Evolutionary conservation across 2,797 vertebrate genomes (phyloP).

Genomic region (Chanos chanos): DNA sequence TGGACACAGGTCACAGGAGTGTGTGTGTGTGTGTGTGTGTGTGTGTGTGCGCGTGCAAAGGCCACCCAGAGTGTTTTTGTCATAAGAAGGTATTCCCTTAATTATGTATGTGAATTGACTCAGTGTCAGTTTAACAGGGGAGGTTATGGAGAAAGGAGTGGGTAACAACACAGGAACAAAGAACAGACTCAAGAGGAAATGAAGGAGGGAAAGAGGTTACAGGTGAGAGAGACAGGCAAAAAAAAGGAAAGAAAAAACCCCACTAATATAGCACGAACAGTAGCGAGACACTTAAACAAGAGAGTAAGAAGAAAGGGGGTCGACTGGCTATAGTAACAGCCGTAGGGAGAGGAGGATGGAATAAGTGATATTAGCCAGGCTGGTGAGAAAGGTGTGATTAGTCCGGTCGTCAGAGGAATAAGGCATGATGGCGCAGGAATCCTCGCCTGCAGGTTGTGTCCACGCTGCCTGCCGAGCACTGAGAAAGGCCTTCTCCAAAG

Average conservation of each 20-base stretch:
- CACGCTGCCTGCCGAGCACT: conserved; percentile 75
- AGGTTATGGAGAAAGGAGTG: background rate
- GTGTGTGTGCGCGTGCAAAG: background rate
- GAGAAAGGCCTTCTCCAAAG: conserved; percentile 74
- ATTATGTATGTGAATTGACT: background rate
- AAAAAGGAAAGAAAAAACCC: conserved; percentile 64
- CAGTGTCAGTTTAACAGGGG: too few relatives aligned
- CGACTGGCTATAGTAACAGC: background rate
- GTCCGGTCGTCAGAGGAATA: conserved; percentile 92
- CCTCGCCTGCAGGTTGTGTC: conserved; percentile 64
- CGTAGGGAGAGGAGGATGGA: conserved; percentile 64
- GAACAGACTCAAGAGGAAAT: background rate
- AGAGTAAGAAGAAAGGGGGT: conserved; percentile 51
- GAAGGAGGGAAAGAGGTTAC: background rate
- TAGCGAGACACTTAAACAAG: background rate
- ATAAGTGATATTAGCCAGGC: conserved; percentile 62
- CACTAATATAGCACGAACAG: too few relatives aligned
- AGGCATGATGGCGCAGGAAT: conserved; percentile 87
- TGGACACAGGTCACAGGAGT: conserved; percentile 1
- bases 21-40: background rate
- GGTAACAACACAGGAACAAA: background rate
- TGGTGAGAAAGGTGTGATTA: conserved; percentile 80
- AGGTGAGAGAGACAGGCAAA: conserved; percentile 44
- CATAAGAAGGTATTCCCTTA: conserved; percentile 54
- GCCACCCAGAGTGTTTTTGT: background rate